Evolutionary conservation across 2,888 invertebrate genomes (phyloP), one percentile per base, ranked within the genome.

Genomic region (Cosmorhoe ocellata): DNA sequence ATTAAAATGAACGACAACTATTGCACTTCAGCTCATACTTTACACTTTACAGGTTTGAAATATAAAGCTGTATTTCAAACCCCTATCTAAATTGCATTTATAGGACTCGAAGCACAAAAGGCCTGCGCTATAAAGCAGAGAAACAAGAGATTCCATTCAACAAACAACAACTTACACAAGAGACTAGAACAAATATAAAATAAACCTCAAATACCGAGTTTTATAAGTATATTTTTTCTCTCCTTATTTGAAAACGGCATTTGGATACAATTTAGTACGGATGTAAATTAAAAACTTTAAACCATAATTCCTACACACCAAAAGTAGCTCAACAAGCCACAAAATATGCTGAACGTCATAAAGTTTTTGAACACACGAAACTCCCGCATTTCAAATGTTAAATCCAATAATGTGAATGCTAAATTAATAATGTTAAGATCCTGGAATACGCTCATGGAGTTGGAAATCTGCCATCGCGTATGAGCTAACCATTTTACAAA

Each of bases 401-500:
- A 43, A 39, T 33, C 26, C 22, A 43, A 44, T 44, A 39, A 50
- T 26, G 30, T 24, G 43, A 36, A 44, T 33, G 44, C 34, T 44
- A 57, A 43, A 53, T 58, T 58, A 59, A 59, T 60, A 55, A 56
- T 48, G 56, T 45, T 48, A 51, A 54, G 58, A 56, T 58, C 55
- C 56, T 53, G 58, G 55, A 56, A 56, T 56, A 54, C 45, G 51
- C 54, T 59, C 53, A 48, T 56, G 42, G 31, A 55, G 51, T 58
- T 58, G 55, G 61, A 58, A 56, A 55, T 56, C 32, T 71, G 68
- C 71, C 73, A 68, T 67, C 51, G 54, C 56, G 54, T 64, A 61
- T 55, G 36, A 46, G 61, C 71, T 67, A 66, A 67, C 66, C 67
- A 62, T 68, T 67, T 44, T 64, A 64, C 64, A 68, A 66, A 62